These are phyloP conservation scores for Lucinisca nassula DNA, from an alignment of 2,888 invertebrate species.

Conservation along the genomic window DNA sequence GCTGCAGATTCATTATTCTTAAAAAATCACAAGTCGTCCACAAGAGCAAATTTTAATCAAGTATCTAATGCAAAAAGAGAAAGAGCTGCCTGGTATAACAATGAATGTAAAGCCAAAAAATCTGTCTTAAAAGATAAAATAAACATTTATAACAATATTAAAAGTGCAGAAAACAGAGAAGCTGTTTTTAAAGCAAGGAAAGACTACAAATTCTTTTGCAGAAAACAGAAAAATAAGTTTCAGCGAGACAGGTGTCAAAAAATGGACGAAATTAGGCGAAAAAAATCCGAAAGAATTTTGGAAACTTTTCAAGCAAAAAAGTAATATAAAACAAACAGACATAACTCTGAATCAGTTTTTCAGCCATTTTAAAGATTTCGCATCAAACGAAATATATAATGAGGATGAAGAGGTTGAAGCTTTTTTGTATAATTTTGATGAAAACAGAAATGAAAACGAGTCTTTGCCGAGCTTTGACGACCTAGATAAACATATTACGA, in stretches of 20 bases:
- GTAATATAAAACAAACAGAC: not conserved
- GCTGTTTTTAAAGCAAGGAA: not conserved
- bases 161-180: constrained; percentile 4
- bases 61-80: not conserved
- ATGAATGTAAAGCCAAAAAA: constrained; percentile 12
- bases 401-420: not conserved
- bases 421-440: not conserved
- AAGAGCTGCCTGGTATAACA: constrained; percentile 12
- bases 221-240: not conserved
- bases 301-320: not conserved
- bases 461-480: not conserved
- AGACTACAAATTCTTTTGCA: constrained; percentile 5
- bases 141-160: not conserved
- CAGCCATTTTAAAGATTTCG: not conserved
- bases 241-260: not conserved
- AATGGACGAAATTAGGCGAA: constrained; percentile 12
- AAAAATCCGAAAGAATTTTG: constrained; percentile 30
- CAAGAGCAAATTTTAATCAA: not conserved
- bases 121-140: not conserved
- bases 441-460: not conserved
- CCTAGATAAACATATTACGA: not conserved
- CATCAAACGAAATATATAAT: not conserved
- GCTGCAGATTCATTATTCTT: not conserved
- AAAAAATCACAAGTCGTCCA: not conserved
- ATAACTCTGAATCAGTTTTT: not conserved